Percentiles rank a stretch among this genome's conserved stretches.
phyloP scores from a whole-genome alignment of 37 sponge, comb jelly and placozoan species.

The Agelas oroides region DNA sequence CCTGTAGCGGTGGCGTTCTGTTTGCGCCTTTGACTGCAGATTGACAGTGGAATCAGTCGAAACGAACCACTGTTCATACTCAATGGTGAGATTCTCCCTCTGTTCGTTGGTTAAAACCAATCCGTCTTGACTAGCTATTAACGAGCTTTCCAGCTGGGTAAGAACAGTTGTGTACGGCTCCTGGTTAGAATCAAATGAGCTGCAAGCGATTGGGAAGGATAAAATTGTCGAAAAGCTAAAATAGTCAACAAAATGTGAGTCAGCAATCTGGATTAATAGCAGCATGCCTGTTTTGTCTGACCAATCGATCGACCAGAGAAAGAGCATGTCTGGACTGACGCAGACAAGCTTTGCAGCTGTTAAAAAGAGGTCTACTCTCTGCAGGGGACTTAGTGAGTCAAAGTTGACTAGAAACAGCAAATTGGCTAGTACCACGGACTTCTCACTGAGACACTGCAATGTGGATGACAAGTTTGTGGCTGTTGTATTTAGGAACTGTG shows the following conservation, averaged over 20 bases:
- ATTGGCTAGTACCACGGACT: background rate
- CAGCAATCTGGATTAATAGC: conserved; percentile 37
- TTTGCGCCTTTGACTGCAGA: background rate
- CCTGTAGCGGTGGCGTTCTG: background rate
- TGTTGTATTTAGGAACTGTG: too few relatives aligned
- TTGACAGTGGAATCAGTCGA: background rate
- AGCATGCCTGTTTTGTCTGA: background rate
- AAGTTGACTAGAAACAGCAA: background rate
- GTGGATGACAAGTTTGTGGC: too few relatives aligned
- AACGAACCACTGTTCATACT: background rate
- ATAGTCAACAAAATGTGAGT: background rate
- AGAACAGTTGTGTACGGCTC: background rate
- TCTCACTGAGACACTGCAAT: background rate
- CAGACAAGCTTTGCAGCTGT: background rate
- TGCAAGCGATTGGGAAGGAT: conserved; percentile 5
- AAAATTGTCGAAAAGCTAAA: background rate
- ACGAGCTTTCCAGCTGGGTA: too few relatives aligned
- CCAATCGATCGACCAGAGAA: background rate
- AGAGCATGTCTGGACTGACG: background rate
- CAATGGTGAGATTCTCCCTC: background rate
- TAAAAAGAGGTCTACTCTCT: conserved; percentile 14
- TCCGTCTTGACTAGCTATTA: background rate
- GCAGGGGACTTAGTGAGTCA: background rate
- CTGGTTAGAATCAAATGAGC: background rate
- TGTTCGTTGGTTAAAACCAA: background rate